Base-by-base conservation (phyloP, 2,797 vertebrate species). In the Molothrus aeneus region DNA sequence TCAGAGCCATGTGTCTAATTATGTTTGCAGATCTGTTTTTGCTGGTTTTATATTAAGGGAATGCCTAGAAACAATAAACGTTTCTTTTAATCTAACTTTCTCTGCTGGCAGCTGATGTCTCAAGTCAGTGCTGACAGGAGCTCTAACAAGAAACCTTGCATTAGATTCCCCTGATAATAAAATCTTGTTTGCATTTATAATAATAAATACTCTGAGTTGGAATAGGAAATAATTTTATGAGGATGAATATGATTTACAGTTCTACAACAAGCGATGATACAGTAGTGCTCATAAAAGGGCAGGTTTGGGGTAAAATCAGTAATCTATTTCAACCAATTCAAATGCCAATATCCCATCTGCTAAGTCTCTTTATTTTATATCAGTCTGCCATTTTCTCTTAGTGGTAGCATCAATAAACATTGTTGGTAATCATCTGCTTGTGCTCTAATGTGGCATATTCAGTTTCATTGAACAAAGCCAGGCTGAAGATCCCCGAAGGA, bases 341-440 rank as follows among this genome's bases (percentile, higher is more conserved):
- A 98, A 98, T 98, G 97, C 97, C 98, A 98, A 97, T 97, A 97
- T 97, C 96, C 97, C 97, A 97, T 97, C 98, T 98, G 97, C 96
- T 97, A 97, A 97, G 97, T 96, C 97, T 97, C 96, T 97, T 97
- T 98, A 98, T 98, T 98, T 97, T 97, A 97, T 98, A 98, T 98
- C 98, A 97, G 97, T 97, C 97, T 98, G 98, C 97, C 98, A 97
- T 98, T 98, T 98, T 98, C 96, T 97, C 97, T 97, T 98, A 97
- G 97, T 98, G 96, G 97, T 97, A 97, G 95, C 97, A 98, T 98
- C 97, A 98, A 98, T 98, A 98, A 98, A 98, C 98, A 97, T 97
- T 97, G 97, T 97, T 98, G 96, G 93, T 97, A 96, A 98, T 98
- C 97, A 98, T 97, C 97, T 96, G 96, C 97, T 97, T 98, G 93